Conservation (phyloP, 2,888 invertebrate species). For the Dolichopus griseipennis region DNA sequence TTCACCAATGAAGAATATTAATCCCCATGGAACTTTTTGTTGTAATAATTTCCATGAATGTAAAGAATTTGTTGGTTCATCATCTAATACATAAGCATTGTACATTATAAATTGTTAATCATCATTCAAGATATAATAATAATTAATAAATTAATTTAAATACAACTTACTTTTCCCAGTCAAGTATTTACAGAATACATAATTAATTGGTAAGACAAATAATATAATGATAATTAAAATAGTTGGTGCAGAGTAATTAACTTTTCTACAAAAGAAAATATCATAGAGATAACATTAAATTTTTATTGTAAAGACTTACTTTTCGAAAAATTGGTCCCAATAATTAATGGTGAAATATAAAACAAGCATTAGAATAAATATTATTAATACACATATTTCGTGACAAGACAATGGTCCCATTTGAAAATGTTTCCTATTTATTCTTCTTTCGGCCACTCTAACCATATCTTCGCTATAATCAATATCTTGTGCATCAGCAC, state of each 20-base stretch:
- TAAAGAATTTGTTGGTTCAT: background rate
- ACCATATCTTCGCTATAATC: slow-evolving; percentile 57
- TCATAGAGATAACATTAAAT: background rate
- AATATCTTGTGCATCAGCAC: slow-evolving; percentile 55
- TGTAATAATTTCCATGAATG: slow-evolving; percentile 71
- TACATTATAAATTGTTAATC: no score
- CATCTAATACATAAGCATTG: background rate
- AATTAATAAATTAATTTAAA: background rate
- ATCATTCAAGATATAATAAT: no score
- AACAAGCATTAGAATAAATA: slow-evolving; percentile 69
- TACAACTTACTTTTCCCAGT: slow-evolving; percentile 29
- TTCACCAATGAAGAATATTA: slow-evolving; percentile 70
- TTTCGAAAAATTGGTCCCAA: slow-evolving; percentile 64
- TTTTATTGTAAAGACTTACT: background rate
- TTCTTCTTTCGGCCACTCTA: slow-evolving; percentile 59
- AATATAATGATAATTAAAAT: slow-evolving; percentile 73
- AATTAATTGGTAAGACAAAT: slow-evolving; percentile 72
- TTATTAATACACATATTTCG: slow-evolving; percentile 60
- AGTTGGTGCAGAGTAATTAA: slow-evolving; percentile 74
- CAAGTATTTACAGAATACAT: slow-evolving; percentile 65
- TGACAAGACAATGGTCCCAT: slow-evolving; percentile 73
- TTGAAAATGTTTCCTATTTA: slow-evolving; percentile 64
- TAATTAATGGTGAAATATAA: slow-evolving; percentile 84
- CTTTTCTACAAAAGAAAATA: slow-evolving; percentile 43
- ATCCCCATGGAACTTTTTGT: slow-evolving; percentile 82